phyloP scores from a whole-genome alignment of 64 coral and sea anemone genomes.

The Montipora foliosa region DNA sequence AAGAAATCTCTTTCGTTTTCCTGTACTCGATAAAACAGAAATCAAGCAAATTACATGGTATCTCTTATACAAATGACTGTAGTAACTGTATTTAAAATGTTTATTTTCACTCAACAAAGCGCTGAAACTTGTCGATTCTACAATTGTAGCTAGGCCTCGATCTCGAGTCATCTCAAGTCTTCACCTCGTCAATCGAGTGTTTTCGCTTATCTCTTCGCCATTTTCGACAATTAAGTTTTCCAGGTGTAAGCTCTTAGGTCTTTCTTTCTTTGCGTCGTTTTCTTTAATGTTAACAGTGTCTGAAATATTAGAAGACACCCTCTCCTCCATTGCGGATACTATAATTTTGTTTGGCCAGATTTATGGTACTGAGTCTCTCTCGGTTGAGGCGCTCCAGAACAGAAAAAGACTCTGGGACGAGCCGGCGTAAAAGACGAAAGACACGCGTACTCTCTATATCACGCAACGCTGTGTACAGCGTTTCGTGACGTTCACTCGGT shows the following conservation, averaged over 20 bases:
- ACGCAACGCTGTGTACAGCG: too few species aligned
- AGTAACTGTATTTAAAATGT: neutral
- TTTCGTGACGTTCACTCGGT: too few species aligned
- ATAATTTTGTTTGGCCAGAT: neutral
- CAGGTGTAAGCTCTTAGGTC: conserved; percentile 18
- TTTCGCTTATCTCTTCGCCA: conserved; percentile 8
- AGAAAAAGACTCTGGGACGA: too few species aligned
- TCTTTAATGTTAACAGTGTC: conserved; percentile 7
- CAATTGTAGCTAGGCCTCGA: neutral
- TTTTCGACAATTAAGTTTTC: neutral
- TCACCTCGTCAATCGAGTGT: neutral
- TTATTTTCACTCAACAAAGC: neutral
- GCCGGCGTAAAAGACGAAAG: too few species aligned
- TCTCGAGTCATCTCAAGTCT: neutral
- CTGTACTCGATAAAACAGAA: neutral
- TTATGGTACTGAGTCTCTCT: neutral
- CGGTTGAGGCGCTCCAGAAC: too few species aligned
- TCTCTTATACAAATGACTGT: neutral
- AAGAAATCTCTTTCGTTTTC: conserved; percentile 44
- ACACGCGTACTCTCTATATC: too few species aligned
- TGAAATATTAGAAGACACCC: neutral
- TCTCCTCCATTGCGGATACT: neutral
- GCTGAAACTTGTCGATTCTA: neutral
- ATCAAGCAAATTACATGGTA: neutral
- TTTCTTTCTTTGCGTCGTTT: conserved; percentile 17